Evolutionary conservation across 2,797 vertebrate genomes (phyloP).

Genomic region (Hippopotamyrus pictus): DNA sequence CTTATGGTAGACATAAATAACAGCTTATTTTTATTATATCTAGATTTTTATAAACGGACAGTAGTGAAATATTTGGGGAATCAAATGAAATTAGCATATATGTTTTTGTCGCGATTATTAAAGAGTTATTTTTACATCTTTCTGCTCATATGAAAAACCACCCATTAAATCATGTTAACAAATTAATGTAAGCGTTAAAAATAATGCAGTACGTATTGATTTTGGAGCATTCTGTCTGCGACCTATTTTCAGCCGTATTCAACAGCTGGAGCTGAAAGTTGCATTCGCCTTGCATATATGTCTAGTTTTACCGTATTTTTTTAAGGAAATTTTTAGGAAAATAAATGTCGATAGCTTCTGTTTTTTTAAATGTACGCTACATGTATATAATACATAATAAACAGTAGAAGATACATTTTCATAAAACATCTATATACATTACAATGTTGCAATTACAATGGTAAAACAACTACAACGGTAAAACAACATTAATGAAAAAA

Average conservation of each 20-base stretch:
- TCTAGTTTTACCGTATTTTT: background rate
- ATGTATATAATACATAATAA: background rate
- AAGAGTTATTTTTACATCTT: background rate
- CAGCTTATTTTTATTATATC: background rate
- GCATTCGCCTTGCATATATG: background rate
- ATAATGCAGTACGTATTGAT: background rate
- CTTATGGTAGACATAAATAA: background rate
- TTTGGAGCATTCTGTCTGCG: background rate
- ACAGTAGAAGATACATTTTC: background rate
- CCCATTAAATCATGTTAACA: background rate
- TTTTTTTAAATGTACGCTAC: background rate
- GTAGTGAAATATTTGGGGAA: background rate
- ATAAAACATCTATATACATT: background rate
- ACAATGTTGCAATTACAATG: background rate
- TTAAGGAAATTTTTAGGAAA: background rate
- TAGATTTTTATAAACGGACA: background rate
- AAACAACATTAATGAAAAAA: background rate
- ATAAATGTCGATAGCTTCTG: background rate
- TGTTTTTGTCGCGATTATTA: background rate
- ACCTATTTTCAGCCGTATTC: background rate
- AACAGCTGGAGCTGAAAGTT: background rate
- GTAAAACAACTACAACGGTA: background rate
- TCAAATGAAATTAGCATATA: background rate
- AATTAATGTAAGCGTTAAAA: background rate
- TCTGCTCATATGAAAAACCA: background rate